Base-by-base conservation (phyloP, 2,888 invertebrate genomes). In the Eulithis prunata region DNA sequence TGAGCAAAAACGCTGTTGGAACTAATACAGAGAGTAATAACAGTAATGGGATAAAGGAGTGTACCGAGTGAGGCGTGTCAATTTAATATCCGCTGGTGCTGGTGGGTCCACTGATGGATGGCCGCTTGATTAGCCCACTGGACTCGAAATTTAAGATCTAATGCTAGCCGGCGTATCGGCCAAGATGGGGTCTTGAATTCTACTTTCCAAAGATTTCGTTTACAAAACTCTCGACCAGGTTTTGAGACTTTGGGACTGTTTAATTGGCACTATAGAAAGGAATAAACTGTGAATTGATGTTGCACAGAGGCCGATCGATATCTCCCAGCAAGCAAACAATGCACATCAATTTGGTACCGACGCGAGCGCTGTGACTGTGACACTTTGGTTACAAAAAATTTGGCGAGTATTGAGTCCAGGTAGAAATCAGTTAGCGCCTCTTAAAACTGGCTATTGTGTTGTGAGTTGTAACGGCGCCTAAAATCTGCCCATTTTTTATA, bases 21-120 rank as follows among this genome's bases (percentile, higher is more conserved):
- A 72, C 68, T 68, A 73, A 78, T 74, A 75, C 68, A 71, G 76
- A 75, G 74, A 75, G 80, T 82, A 82, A 81, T 80, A 82, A 76
- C 75, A 71, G 79, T 85, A 86, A 88, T 85, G 78, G 83, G 82
- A 82, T 82, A 76, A 77, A 76, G 84, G 84, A 83, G 85, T 83
- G 84, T 79, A 79, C 79, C 68, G 78, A 82, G 78, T 74, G 77
- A 87, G 90, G 88, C 89, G 90, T 88, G 90, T 90, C 91, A 84
- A 89, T 88, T 87, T 88, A 88, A 91, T 91, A 91, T 90, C 89
- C 90, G 88, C 80, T 79, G 88, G 85, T 86, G 86, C 57, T 64
- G 68, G 64, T 55, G 41, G 77, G 82, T 75, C 72, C 77, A 75
- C 79, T 90, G 88, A 90, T 89, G 79, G 86, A 89, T 89, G 87